Conservation (phyloP, 2,113 vertebrate species). For the Charina bottae region DNA sequence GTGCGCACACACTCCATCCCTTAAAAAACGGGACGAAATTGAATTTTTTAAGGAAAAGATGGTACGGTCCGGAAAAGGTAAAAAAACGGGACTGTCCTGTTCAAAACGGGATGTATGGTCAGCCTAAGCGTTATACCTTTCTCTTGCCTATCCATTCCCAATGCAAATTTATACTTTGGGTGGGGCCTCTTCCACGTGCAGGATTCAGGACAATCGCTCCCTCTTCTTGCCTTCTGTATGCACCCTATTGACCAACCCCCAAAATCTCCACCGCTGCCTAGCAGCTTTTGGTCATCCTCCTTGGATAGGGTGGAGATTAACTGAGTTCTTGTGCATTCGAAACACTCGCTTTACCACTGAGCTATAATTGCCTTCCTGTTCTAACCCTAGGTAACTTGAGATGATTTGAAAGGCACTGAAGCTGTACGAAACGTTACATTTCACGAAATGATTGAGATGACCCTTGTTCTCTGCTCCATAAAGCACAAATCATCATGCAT, state of each 20-base stretch:
- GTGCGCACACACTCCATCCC: too few species aligned
- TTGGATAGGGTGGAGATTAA: background rate
- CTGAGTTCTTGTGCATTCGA: background rate
- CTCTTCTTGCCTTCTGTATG: background rate
- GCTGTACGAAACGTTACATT: conserved; percentile 31
- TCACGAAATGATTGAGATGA: conserved; percentile 4
- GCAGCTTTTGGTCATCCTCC: background rate
- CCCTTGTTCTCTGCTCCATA: conserved; percentile 7
- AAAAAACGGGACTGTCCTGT: too few species aligned
- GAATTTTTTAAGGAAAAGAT: too few species aligned
- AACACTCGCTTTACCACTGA: background rate
- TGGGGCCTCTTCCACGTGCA: background rate
- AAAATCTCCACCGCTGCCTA: background rate
- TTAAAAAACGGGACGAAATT: too few species aligned
- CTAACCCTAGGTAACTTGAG: background rate
- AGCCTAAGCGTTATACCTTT: too few species aligned
- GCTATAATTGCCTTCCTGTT: background rate
- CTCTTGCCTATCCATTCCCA: too few species aligned
- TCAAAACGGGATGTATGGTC: too few species aligned
- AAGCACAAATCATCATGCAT: conserved; percentile 22
- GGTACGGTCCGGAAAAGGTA: too few species aligned
- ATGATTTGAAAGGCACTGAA: conserved; percentile 22
- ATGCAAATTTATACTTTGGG: background rate
- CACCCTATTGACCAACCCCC: background rate
- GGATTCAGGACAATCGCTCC: background rate